Evolutionary conservation across 2,888 invertebrate genomes (phyloP).

Genomic region (Ommatoiulus sabulosus): DNA sequence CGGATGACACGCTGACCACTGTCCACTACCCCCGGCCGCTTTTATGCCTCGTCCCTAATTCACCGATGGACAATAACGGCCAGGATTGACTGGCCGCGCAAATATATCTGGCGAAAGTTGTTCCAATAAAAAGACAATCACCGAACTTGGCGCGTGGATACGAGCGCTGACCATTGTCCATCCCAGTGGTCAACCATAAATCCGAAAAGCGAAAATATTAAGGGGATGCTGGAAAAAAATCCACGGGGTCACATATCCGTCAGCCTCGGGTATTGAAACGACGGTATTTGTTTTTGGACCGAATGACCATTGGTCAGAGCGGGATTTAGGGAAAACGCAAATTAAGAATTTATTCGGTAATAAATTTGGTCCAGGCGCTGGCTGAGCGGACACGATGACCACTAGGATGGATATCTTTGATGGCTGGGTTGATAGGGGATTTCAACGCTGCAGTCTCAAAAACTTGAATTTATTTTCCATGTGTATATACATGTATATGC

Average conservation of each 20-base stretch:
- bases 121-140: constrained; percentile 13
- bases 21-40: background rate
- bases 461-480: too few relatives aligned
- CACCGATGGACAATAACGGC: constrained; percentile 13
- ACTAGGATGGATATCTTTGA: background rate
- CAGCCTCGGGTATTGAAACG: too few relatives aligned
- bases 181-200: constrained; percentile 20
- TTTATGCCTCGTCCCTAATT: constrained; percentile 21
- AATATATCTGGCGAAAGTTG: too few relatives aligned
- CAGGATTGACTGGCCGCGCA: background rate
- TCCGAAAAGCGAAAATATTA: constrained; percentile 19
- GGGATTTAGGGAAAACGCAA: background rate
- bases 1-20: background rate
- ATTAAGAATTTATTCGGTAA: constrained; percentile 19
- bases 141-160: too few relatives aligned
- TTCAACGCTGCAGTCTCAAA: too few relatives aligned
- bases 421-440: too few relatives aligned
- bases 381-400: too few relatives aligned
- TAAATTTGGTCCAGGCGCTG: background rate
- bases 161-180: background rate
- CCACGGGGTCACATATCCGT: background rate
- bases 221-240: background rate
- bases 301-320: background rate
- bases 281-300: too few relatives aligned
- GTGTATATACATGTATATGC: too few relatives aligned